These are phyloP conservation scores for Sternarchorhynchus goeldii DNA, from an alignment of 2,797 vertebrate species.

Conservation along the genomic window DNA sequence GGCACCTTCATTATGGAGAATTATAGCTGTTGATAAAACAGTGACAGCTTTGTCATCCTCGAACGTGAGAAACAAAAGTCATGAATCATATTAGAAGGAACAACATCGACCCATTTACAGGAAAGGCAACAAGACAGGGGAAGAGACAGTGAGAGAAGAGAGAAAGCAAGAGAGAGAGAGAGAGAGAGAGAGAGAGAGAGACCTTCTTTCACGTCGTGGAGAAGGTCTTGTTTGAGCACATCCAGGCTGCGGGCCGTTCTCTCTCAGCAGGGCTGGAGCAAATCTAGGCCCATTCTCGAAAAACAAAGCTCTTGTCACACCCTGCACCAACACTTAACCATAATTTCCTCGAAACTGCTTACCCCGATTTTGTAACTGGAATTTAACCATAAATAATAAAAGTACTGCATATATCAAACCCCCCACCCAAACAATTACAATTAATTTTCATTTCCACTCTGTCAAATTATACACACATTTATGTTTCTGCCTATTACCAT, in stretches of 20 bases:
- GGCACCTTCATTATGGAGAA: constrained; percentile 51
- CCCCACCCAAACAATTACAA: background rate
- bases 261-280: constrained; percentile 74
- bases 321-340: no score
- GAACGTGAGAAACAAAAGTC: constrained; percentile 46
- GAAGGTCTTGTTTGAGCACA: constrained; percentile 81
- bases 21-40: constrained; percentile 58
- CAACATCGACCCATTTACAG: constrained; percentile 26
- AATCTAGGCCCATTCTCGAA: no score
- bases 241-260: constrained; percentile 78
- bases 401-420: constrained; percentile 55
- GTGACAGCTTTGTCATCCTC: constrained; percentile 45
- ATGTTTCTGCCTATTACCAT: constrained; percentile 32
- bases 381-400: no score
- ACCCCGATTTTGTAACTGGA: no score
- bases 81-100: constrained; percentile 44
- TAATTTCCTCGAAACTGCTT: no score
- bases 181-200: constrained; percentile 8
- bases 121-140: constrained; percentile 5
- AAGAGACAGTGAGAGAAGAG: background rate
- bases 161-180: background rate
- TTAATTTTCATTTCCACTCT: constrained; percentile 39
- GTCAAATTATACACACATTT: constrained; percentile 37
- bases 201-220: constrained; percentile 73
- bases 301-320: no score